Percentiles rank a stretch among this genome's conserved stretches.
Conservation (phyloP, 2,113 vertebrate species). For the Hyperoodon ampullatus region DNA sequence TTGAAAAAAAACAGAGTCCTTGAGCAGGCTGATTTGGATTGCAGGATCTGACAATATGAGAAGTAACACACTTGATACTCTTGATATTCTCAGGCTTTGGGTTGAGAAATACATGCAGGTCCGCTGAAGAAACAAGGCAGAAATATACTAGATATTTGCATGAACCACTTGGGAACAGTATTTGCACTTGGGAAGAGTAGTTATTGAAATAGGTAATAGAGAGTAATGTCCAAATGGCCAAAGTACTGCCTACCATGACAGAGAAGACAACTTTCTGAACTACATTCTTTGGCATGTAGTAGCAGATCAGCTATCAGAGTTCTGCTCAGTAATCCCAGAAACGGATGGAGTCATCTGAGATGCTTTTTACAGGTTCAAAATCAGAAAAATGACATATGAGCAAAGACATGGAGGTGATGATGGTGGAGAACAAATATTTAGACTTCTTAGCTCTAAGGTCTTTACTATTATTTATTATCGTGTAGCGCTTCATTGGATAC, state of each 20-base stretch:
- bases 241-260: neutral
- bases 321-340: slow-evolving; percentile 41
- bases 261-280: neutral
- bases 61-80: neutral
- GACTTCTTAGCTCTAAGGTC: neutral
- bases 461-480: slow-evolving; percentile 28
- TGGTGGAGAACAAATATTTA: neutral
- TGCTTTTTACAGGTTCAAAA: slow-evolving; percentile 14
- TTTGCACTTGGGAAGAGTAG: neutral
- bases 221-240: neutral
- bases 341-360: neutral
- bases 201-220: neutral
- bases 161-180: neutral
- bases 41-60: neutral
- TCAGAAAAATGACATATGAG: neutral
- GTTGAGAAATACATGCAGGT: slow-evolving; percentile 28
- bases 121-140: neutral
- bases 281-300: neutral
- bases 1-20: neutral
- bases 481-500: neutral
- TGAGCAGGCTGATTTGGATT: neutral
- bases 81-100: neutral
- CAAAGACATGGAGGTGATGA: neutral
- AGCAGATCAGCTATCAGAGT: neutral
- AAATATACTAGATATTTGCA: neutral